A percentile compares a stretch with the other conserved stretches of the same genome.
phyloP scores from a whole-genome alignment of 2,888 invertebrate genomes.

The Dioctria linearis region DNA sequence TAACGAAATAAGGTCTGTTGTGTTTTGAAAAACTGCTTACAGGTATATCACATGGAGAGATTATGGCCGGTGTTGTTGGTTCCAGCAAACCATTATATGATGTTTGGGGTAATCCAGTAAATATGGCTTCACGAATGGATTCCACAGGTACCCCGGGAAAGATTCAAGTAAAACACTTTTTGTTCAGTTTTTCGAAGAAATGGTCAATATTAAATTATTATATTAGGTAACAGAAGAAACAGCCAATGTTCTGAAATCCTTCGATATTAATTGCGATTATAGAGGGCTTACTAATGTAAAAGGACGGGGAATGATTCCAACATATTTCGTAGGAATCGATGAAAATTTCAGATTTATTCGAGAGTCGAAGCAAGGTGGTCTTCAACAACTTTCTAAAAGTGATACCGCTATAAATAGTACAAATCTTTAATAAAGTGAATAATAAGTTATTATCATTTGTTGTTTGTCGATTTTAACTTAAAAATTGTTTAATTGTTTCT shows the following conservation, averaged over 20 bases:
- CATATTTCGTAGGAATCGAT: conserved; percentile 81
- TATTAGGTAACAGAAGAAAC: conserved; percentile 80
- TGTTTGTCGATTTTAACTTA: too few relatives aligned
- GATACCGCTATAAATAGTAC: background rate
- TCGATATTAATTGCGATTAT: conserved; percentile 79
- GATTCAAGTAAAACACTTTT: conserved; percentile 76
- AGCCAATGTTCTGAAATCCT: conserved; percentile 77
- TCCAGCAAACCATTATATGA: conserved; percentile 95
- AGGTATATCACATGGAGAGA: conserved; percentile 89
- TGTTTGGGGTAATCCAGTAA: conserved; percentile 97
- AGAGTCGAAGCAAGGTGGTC: background rate
- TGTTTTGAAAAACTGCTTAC: background rate
- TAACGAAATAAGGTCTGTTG: background rate
- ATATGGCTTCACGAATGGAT: conserved; percentile 97
- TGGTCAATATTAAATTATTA: background rate
- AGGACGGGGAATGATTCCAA: conserved; percentile 78
- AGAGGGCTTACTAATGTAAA: conserved; percentile 82
- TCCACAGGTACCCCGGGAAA: conserved; percentile 86
- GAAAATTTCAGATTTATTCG: conserved; percentile 74
- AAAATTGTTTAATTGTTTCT: too few relatives aligned
- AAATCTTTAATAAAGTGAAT: background rate
- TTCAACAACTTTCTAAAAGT: background rate
- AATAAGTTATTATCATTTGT: background rate
- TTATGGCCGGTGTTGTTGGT: conserved; percentile 95
- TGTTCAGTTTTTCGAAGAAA: background rate